phyloP scores from a whole-genome alignment of 2,797 vertebrate species.

The Remorina albescens region DNA sequence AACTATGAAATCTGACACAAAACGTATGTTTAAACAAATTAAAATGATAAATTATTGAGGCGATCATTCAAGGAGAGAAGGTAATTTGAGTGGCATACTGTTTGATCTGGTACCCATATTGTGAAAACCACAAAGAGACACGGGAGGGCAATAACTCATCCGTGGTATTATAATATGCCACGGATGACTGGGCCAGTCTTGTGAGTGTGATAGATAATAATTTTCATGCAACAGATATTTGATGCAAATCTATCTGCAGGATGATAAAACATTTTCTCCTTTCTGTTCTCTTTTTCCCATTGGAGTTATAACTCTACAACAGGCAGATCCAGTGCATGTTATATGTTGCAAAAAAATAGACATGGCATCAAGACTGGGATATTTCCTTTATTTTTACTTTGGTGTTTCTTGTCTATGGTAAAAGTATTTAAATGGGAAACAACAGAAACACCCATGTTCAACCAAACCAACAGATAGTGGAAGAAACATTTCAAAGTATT shows the following conservation, averaged over 20 bases:
- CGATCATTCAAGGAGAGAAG: slow-evolving; percentile 61
- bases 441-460: background rate
- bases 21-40: slow-evolving; percentile 80
- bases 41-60: slow-evolving; percentile 82
- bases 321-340: background rate
- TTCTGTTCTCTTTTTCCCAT: background rate
- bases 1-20: slow-evolving; percentile 75
- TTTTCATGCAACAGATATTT: slow-evolving; percentile 61
- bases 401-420: background rate
- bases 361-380: no score
- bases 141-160: slow-evolving; percentile 61
- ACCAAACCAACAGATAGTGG: background rate
- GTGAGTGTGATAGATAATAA: slow-evolving; percentile 61
- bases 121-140: slow-evolving; percentile 76
- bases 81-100: slow-evolving; percentile 77
- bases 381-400: no score
- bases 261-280: slow-evolving; percentile 1
- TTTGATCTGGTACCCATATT: slow-evolving; percentile 78
- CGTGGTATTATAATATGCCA: slow-evolving; percentile 76
- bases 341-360: background rate
- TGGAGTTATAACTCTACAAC: background rate
- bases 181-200: slow-evolving; percentile 50
- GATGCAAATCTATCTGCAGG: slow-evolving; percentile 12
- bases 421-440: background rate
- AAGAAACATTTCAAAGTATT: background rate